Evolutionary conservation across 2,113 vertebrate species (phyloP).

Genomic region (Vombatus ursinus): DNA sequence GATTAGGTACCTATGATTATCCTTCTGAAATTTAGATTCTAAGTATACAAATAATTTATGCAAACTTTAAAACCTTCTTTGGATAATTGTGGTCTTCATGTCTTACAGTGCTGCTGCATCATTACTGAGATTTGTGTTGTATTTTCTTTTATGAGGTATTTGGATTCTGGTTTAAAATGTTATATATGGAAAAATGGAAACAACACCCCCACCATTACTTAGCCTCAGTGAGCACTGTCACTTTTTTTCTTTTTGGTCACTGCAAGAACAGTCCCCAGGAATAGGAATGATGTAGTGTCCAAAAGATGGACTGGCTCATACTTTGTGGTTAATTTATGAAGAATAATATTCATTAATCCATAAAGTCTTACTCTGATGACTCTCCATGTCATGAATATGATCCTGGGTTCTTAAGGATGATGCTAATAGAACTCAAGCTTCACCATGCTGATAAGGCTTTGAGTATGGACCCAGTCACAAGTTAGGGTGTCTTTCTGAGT

Average conservation of each 20-base stretch:
- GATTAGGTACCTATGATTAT: background rate
- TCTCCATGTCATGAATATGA: background rate
- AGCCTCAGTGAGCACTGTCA: slow-evolving; percentile 44
- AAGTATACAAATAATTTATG: slow-evolving; percentile 20
- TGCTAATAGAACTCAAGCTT: background rate
- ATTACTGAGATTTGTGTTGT: slow-evolving; percentile 56
- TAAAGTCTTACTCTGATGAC: background rate
- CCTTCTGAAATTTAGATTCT: slow-evolving; percentile 3
- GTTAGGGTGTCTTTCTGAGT: background rate
- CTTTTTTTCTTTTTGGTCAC: slow-evolving; percentile 8
- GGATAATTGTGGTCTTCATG: slow-evolving; percentile 64
- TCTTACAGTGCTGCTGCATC: slow-evolving; percentile 19
- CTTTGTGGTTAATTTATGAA: slow-evolving; percentile 1
- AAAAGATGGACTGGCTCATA: slow-evolving; percentile 14
- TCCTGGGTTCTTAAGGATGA: background rate
- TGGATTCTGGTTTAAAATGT: slow-evolving; percentile 64
- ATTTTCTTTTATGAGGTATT: slow-evolving; percentile 72
- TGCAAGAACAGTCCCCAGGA: slow-evolving; percentile 37
- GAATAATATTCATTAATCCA: background rate
- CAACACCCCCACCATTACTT: slow-evolving; percentile 62
- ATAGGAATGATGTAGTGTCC: slow-evolving; percentile 47
- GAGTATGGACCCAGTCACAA: background rate
- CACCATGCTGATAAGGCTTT: background rate
- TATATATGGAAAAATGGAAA: slow-evolving; percentile 68
- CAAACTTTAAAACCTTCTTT: slow-evolving; percentile 52